A percentile compares a stretch with the other conserved stretches of the same genome.
These are phyloP conservation scores for Malacosoma neustria DNA, from an alignment of 2,888 invertebrate species.

Conservation along the genomic window DNA sequence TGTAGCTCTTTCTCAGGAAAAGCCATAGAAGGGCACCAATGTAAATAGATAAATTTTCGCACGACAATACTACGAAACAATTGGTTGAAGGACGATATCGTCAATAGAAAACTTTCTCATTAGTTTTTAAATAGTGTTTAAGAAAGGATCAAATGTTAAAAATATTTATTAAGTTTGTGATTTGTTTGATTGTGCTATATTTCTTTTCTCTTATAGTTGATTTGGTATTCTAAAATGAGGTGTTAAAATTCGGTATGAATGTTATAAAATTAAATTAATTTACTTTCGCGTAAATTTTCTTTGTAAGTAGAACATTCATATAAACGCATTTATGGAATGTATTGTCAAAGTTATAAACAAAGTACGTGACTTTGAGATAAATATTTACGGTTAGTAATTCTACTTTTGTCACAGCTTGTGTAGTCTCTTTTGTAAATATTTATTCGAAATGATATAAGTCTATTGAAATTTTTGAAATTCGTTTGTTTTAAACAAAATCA, in stretches of 20 bases:
- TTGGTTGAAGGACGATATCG: no score
- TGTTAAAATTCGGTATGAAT: conserved; percentile 9
- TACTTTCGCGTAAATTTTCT: background rate
- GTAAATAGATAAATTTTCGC: no score
- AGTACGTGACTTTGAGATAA: background rate
- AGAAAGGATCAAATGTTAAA: no score
- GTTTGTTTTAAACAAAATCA: background rate
- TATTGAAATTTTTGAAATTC: background rate
- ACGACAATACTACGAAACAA: no score
- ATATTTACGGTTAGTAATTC: background rate
- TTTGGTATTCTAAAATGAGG: no score
- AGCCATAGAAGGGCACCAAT: no score
- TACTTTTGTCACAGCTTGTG: background rate
- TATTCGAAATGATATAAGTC: background rate
- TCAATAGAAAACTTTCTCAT: no score
- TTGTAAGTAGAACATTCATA: background rate
- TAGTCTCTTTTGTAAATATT: background rate
- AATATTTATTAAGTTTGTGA: no score
- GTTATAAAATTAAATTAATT: background rate
- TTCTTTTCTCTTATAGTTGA: no score
- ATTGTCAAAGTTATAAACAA: background rate
- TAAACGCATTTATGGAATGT: background rate
- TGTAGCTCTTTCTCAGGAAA: no score
- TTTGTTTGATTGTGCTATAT: no score
- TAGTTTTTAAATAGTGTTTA: no score